Percentiles rank a stretch among this genome's conserved stretches.
Conservation (phyloP, 1,140 invertebrate species). For the Papilio polyxenes region DNA sequence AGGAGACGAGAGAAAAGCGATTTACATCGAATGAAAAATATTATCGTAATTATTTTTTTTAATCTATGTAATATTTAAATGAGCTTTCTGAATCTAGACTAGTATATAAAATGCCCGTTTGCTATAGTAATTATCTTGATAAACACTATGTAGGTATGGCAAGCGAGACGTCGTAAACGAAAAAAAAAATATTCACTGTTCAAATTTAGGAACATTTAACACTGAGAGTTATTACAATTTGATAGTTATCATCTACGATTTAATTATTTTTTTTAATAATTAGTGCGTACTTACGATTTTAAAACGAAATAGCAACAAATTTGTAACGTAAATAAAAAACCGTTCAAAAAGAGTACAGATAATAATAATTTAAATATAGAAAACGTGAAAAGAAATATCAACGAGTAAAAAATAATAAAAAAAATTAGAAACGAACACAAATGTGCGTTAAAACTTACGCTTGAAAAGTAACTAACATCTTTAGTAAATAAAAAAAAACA, state of each 20-base stretch:
- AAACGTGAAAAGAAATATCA: conserved; percentile 41
- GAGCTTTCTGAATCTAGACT: conserved; percentile 46
- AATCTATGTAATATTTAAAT: conserved; percentile 29
- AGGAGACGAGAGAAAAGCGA: conserved; percentile 3
- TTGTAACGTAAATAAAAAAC: conserved; percentile 50
- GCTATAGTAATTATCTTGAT: conserved; percentile 42
- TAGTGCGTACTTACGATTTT: conserved; percentile 59
- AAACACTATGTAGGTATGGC: conserved; percentile 66
- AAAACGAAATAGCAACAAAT: conserved; percentile 57
- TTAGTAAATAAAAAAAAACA: conserved; percentile 65
- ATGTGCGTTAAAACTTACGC: conserved; percentile 65
- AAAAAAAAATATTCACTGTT: conserved; percentile 69
- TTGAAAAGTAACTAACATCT: conserved; percentile 66
- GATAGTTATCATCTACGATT: conserved; percentile 74
- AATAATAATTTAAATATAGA: conserved; percentile 43
- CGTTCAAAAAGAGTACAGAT: conserved; percentile 46
- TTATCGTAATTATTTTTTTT: conserved; percentile 17
- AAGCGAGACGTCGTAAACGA: conserved; percentile 70
- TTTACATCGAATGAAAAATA: conserved; percentile 8
- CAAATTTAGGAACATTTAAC: conserved; percentile 80
- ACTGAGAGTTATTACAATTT: conserved; percentile 78
- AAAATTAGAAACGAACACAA: conserved; percentile 71
- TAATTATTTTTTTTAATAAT: conserved; percentile 57
- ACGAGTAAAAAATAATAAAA: conserved; percentile 50
- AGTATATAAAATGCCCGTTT: conserved; percentile 39